Evolutionary conservation across 2,888 invertebrate genomes (phyloP), one percentile per base, ranked within the genome.

Genomic region (Limenitis arthemis): DNA sequence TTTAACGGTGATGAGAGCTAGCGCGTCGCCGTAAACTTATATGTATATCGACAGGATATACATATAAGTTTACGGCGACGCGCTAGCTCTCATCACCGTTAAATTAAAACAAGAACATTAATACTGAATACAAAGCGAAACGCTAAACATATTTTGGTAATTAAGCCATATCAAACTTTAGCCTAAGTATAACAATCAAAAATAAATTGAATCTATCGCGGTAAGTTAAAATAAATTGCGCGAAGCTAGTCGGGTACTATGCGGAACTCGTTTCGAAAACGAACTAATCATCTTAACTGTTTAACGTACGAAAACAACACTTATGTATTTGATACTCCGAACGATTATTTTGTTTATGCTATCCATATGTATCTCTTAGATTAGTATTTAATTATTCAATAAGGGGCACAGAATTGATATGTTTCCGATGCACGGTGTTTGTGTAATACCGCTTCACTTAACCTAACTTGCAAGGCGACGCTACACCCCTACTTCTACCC

Each of bases 371-470:
- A 80, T 85, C 75, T 84, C 84, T 84, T 85, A 86, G 77, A 77
- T 81, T 83, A 83, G 74, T 79, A 79, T 71, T 83, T 79, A 83
- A 79, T 77, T 85, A 84, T 80, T 85, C 85, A 89, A 89, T 89
- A 90, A 89, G 91, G 91, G 91, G 91, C 91, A 91, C 91, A 90
- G 89, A 89, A 89, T 90, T 91, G 91, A 91, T 91, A 91, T 91
- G 91, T 91, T 91, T 91, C 82, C 89, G 90, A 90, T 89, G 89
- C 73, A 88, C 89, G 89, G 90, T 87, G 89, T 89, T 90, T 90
- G 89, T 88, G 88, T 87, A 79, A 75, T 86, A 85, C 85, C 86
- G 85, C 74, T 80, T 84, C 76, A 79, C 85, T 86, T 85, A 85
- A 79, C 75, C 86, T 86, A 86, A 79, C 75, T 84, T 81, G 81